Evolutionary conservation across 2,113 vertebrate species (phyloP).

Genomic region (Rattus rattus): DNA sequence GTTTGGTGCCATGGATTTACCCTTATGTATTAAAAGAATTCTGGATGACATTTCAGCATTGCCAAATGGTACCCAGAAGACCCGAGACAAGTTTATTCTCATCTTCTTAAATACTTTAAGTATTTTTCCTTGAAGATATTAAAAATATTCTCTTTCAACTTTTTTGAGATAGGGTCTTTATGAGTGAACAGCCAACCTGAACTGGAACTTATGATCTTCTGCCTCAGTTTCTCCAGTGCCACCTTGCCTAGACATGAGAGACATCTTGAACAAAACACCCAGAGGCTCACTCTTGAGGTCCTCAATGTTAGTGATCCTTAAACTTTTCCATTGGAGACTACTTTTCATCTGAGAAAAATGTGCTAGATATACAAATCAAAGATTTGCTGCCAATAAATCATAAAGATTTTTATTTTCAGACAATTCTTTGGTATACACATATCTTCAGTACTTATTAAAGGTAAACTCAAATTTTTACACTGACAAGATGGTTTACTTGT

Average conservation of each 20-base stretch:
- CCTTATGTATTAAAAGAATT: slow-evolving; percentile 9
- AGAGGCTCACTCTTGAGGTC: slow-evolving; percentile 19
- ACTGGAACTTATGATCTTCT: not conserved
- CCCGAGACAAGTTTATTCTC: not conserved
- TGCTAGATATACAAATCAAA: not conserved
- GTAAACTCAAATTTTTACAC: not conserved
- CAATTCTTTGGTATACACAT: not conserved
- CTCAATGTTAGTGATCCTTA: not conserved
- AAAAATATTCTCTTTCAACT: not conserved
- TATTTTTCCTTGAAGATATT: slow-evolving; percentile 7
- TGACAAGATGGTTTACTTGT: no score
- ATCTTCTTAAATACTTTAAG: not conserved
- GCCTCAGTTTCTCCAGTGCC: not conserved
- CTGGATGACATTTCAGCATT: not conserved
- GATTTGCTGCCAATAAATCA: not conserved
- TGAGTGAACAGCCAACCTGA: not conserved
- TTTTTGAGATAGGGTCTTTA: not conserved
- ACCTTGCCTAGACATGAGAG: not conserved
- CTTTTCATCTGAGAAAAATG: not conserved
- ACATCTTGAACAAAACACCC: slow-evolving; percentile 14
- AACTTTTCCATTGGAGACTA: not conserved
- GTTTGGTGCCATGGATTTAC: not conserved
- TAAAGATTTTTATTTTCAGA: not conserved
- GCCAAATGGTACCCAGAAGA: not conserved
- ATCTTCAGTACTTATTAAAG: not conserved